Evolutionary conservation across 2,113 vertebrate species (phyloP), one percentile per base, ranked within the genome.

Genomic region (Notarius lentiginosus): DNA sequence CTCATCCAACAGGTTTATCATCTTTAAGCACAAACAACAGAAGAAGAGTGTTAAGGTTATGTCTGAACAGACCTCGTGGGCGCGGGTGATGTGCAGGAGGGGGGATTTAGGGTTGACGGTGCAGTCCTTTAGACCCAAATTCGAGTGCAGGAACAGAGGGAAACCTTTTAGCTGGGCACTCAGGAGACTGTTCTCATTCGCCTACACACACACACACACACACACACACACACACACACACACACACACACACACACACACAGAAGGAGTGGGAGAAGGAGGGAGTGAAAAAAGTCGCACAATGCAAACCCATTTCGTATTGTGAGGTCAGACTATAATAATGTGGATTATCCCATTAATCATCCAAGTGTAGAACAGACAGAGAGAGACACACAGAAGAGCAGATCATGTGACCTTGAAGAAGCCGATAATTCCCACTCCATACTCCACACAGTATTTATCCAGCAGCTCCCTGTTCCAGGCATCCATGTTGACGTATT

Each of bases 381-480:
- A 90, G 58, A 60, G 75, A 76, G 58, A 83, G 88, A 72, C 89
- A 41, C 41, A 41, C 41, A 41, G 41, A 41, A 92, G 89, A 91
- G 89, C 4, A 68, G 86, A 79, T 75, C 30, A 22, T 10, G 91
- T 66, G 91, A 99, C 98, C 97, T 99, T 99, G 94, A 99, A 99
- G 95, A 99, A 99, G 92, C 97, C 98, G 0, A 99, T 96, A 94
- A 99, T 99, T 90, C 98, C 98, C 89, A 99, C 98, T 0, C 98
- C 98, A 0, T 98, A 99, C 91, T 99, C 98, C 93, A 99, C 97
- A 0, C 98, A 99, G 94, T 99, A 99, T 86, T 99, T 99, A 95
- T 99, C 98, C 93, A 99, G 95, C 88, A 99, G 95, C 92, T 99
- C 98, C n/a, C 98, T 94, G 93, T 99, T 99, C 98, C 98, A 99